These are phyloP conservation scores for Rhysida immarginata DNA, from an alignment of 1,140 invertebrate species.

Conservation along the genomic window DNA sequence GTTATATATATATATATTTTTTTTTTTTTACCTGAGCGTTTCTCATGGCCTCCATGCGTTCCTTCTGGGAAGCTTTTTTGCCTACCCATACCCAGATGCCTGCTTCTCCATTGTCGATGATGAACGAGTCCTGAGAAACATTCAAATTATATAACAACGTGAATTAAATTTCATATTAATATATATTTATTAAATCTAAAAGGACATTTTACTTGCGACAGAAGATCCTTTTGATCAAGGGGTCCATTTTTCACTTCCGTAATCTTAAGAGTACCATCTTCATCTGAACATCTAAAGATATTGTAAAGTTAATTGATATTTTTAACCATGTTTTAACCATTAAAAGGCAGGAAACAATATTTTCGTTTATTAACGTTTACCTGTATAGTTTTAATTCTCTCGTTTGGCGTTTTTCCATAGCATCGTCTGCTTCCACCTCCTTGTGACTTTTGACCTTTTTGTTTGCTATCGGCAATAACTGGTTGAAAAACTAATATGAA, in stretches of 20 bases:
- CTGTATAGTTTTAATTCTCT: slow-evolving; percentile 44
- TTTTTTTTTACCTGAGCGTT: slow-evolving; percentile 46
- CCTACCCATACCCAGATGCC: slow-evolving; percentile 92
- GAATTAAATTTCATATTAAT: background rate
- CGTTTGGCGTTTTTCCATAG: slow-evolving; percentile 14
- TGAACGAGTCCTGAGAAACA: slow-evolving; percentile 53
- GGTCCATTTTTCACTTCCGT: slow-evolving; percentile 74
- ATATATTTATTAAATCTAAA: background rate
- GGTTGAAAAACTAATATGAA: slow-evolving; percentile 36
- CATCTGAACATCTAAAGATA: slow-evolving; percentile 44
- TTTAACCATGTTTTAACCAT: too few relatives aligned
- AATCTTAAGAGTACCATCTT: slow-evolving; percentile 64
- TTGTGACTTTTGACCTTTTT: slow-evolving; percentile 22
- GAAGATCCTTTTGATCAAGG: slow-evolving; percentile 58
- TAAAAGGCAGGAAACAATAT: too few relatives aligned
- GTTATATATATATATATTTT: too few relatives aligned
- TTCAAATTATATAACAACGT: slow-evolving; percentile 3
- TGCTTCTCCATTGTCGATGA: slow-evolving; percentile 61
- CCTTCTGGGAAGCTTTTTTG: slow-evolving; percentile 45
- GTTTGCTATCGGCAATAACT: slow-evolving; percentile 45
- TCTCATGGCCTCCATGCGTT: slow-evolving; percentile 58
- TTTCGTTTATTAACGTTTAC: background rate
- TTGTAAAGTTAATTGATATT: too few relatives aligned
- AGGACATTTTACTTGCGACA: slow-evolving; percentile 39
- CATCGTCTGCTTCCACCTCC: slow-evolving; percentile 24